Evolutionary conservation across 2,888 invertebrate species (phyloP).

Genomic region (Plebejus argus): DNA sequence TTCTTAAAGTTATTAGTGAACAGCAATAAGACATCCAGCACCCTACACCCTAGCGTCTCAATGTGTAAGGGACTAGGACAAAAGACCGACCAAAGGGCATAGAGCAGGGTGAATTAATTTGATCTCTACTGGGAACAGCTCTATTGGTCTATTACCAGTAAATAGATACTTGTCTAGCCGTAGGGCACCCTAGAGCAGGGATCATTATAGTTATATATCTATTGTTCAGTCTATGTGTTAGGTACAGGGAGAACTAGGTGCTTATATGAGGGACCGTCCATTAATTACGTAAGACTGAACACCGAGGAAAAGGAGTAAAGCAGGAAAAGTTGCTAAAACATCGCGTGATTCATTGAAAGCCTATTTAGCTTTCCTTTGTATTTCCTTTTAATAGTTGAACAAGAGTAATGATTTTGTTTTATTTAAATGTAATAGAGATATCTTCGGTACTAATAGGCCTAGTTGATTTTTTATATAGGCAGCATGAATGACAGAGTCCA

Average conservation of each 20-base stretch:
- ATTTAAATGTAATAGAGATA: too few species aligned
- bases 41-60: background rate
- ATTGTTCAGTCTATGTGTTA: background rate
- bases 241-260: background rate
- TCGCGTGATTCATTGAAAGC: too few species aligned
- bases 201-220: background rate
- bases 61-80: background rate
- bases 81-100: background rate
- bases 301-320: too few species aligned
- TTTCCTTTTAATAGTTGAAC: too few species aligned
- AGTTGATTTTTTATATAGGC: too few species aligned
- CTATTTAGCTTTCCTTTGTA: too few species aligned
- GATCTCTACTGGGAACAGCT: background rate
- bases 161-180: background rate
- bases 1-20: too few species aligned
- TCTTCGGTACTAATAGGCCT: too few species aligned
- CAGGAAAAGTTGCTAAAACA: too few species aligned
- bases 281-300: too few species aligned
- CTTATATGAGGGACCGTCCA: background rate
- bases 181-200: conserved; percentile 3
- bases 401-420: too few species aligned
- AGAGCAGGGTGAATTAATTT: conserved; percentile 9
- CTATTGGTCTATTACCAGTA: conserved; percentile 6
- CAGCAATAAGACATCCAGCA: background rate
- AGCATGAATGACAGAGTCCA: too few species aligned